Percentiles rank a stretch among this genome's conserved stretches.
These are phyloP conservation scores for Crotophaga sulcirostris DNA, from an alignment of 2,113 vertebrate species.

Conservation along the genomic window DNA sequence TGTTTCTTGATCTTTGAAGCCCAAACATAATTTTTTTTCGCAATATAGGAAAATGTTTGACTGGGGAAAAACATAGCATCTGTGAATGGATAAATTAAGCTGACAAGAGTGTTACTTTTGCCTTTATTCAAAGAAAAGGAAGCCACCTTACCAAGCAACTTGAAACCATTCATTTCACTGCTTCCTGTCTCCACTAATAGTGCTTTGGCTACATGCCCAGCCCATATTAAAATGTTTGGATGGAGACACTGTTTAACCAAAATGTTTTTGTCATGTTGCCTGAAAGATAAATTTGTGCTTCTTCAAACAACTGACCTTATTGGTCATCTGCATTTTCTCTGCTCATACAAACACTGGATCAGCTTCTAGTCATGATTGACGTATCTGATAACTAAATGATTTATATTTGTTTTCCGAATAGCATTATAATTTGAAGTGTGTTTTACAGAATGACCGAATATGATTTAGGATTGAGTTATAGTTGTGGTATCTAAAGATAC, in stretches of 20 bases:
- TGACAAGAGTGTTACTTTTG: not conserved
- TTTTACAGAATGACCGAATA: not conserved
- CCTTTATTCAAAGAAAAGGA: slow-evolving; percentile 48
- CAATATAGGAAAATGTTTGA: not conserved
- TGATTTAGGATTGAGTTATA: not conserved
- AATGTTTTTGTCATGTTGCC: not conserved
- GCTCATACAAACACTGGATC: not conserved
- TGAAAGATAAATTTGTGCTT: not conserved
- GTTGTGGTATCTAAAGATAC: not conserved
- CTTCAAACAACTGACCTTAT: not conserved
- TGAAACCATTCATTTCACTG: slow-evolving; percentile 20
- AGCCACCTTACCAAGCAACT: slow-evolving; percentile 35
- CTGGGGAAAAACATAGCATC: not conserved
- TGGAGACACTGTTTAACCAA: not conserved
- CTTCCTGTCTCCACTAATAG: not conserved
- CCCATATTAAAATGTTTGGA: slow-evolving; percentile 12
- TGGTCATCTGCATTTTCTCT: not conserved
- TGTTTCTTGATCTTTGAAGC: not conserved
- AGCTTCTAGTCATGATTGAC: not conserved
- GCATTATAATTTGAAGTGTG: not conserved
- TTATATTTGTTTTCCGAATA: not conserved
- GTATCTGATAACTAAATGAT: not conserved
- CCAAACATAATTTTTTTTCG: not conserved
- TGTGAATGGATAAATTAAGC: not conserved
- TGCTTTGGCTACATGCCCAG: not conserved